Conservation (phyloP, 2,888 invertebrate species). For the Chloroclystis v-ata region DNA sequence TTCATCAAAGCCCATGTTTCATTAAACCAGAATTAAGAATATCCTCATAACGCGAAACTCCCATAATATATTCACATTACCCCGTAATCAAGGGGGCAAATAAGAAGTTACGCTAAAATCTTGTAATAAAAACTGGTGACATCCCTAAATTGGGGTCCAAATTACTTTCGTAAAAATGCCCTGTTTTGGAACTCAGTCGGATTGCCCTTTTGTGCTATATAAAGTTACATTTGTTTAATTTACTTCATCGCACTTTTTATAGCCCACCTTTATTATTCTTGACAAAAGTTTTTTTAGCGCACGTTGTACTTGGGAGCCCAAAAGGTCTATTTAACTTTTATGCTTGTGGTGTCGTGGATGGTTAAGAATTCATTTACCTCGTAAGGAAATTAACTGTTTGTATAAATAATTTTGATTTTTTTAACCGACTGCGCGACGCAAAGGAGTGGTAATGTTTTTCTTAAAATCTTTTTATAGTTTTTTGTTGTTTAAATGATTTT, state of each 20-base stretch:
- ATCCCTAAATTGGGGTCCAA: conserved; percentile 17
- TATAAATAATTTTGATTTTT: too few relatives aligned
- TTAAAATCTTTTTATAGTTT: too few relatives aligned
- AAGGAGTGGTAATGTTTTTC: too few relatives aligned
- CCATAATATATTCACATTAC: conserved; percentile 18
- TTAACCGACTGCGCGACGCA: too few relatives aligned
- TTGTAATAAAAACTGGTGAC: conserved; percentile 18
- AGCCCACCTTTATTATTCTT: not conserved
- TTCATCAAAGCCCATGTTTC: too few relatives aligned
- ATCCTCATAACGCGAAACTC: not conserved
- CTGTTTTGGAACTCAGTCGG: conserved; percentile 8
- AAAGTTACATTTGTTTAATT: not conserved
- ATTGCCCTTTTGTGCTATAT: not conserved
- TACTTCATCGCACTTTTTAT: not conserved
- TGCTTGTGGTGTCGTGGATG: too few relatives aligned
- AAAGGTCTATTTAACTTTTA: too few relatives aligned
- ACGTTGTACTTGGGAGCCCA: too few relatives aligned
- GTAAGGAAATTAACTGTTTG: too few relatives aligned
- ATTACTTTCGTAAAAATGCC: conserved; percentile 18
- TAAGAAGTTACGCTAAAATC: conserved; percentile 22
- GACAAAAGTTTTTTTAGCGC: not conserved
- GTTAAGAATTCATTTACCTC: too few relatives aligned
- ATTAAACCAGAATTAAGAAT: too few relatives aligned
- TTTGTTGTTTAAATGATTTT: too few relatives aligned
- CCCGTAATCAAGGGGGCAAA: conserved; percentile 20